These are phyloP conservation scores for Cnemophilus loriae DNA, from an alignment of 2,113 vertebrate genomes.

Conservation along the genomic window DNA sequence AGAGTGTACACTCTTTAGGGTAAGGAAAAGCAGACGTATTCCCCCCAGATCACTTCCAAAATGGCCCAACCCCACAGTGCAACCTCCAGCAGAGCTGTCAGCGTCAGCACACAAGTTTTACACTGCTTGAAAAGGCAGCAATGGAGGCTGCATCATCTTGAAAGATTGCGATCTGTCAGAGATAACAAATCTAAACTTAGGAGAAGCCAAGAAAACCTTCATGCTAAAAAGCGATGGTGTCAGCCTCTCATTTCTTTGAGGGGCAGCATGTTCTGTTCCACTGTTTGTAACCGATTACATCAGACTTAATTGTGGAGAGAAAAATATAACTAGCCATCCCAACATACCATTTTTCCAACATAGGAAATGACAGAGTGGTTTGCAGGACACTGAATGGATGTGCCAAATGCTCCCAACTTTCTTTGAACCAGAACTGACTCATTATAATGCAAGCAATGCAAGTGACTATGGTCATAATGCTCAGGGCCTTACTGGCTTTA, in stretches of 20 bases:
- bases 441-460: not conserved
- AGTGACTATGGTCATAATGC: not conserved
- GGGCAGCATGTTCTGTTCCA: not conserved
- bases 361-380: not conserved
- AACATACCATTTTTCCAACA: not conserved
- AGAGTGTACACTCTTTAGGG: fast-evolving
- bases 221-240: not conserved
- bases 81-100: not conserved
- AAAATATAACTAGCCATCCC: not conserved
- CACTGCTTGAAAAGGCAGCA: not conserved
- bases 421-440: not conserved
- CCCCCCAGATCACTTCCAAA: not conserved
- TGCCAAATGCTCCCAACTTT: not conserved
- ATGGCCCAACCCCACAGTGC: not conserved
- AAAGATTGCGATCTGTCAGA: not conserved
- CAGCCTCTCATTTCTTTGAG: not conserved
- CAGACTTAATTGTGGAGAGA: not conserved
- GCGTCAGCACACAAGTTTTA: not conserved
- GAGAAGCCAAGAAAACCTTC: not conserved
- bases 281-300: not conserved
- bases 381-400: not conserved
- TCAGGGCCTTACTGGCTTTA: not conserved
- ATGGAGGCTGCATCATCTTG: not conserved
- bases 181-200: not conserved
- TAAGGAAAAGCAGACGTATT: not conserved